Conservation (phyloP, 2,888 invertebrate species). For the Ochropleura plecta region DNA sequence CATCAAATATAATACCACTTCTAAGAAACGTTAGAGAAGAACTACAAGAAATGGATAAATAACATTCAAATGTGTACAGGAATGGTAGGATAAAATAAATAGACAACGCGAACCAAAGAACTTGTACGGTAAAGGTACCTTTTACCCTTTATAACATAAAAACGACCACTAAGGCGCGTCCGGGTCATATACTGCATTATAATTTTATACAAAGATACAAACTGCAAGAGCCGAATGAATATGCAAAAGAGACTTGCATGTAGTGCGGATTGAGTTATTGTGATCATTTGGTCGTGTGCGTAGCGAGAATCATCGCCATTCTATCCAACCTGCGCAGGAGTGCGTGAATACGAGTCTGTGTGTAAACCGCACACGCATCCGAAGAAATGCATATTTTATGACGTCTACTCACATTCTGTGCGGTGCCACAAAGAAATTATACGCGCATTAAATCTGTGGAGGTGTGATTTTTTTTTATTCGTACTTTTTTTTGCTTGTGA, state of each 20-base stretch:
- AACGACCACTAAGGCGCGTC: conserved; percentile 74
- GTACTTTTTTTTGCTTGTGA: conserved; percentile 72
- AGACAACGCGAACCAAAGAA: conserved; percentile 49
- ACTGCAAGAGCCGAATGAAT: conserved; percentile 88
- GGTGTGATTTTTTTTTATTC: conserved; percentile 82
- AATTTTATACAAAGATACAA: conserved; percentile 91
- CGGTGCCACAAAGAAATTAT: conserved; percentile 91
- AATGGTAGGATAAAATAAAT: conserved; percentile 63
- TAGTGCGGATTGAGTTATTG: conserved; percentile 89
- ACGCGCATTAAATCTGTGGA: conserved; percentile 90
- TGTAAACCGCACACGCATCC: conserved; percentile 79
- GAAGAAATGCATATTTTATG: conserved; percentile 91
- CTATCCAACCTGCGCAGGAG: conserved; percentile 55
- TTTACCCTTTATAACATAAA: conserved; percentile 76
- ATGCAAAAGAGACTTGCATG: conserved; percentile 87
- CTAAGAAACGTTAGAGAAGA: conserved; percentile 33
- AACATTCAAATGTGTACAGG: conserved; percentile 53
- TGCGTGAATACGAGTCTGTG: conserved; percentile 54
- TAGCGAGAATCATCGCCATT: conserved; percentile 50
- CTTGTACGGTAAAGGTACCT: conserved; percentile 59
- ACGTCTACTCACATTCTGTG: conserved; percentile 90
- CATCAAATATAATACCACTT: conserved; percentile 9
- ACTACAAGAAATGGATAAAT: conserved; percentile 52
- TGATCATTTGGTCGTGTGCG: conserved; percentile 78
- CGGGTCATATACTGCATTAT: conserved; percentile 89